A percentile compares a stretch with the other conserved stretches of the same genome.
Evolutionary conservation across 2,113 vertebrate genomes (phyloP).

Genomic region (Sitta europaea): DNA sequence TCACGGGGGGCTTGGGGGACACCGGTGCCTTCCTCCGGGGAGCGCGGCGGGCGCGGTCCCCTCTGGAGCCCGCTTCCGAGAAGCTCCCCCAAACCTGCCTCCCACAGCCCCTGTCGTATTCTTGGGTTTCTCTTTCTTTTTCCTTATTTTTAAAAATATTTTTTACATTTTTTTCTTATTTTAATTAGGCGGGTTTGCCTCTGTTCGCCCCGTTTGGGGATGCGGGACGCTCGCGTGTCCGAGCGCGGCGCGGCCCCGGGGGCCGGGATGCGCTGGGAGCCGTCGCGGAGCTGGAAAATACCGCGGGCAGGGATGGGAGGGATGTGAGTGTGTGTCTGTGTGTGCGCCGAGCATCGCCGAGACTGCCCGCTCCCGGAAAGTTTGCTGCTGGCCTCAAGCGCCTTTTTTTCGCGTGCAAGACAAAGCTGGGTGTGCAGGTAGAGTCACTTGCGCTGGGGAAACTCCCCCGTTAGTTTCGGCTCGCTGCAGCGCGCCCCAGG

Average conservation of each 20-base stretch:
- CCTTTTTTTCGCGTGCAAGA: not conserved
- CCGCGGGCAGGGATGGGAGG: not conserved
- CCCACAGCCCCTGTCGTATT: rapidly evolving
- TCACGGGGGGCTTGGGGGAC: not conserved
- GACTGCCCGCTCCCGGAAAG: not conserved
- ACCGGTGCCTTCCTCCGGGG: not conserved
- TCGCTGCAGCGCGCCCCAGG: not conserved
- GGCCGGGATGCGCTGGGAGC: not conserved
- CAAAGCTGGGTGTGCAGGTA: not conserved
- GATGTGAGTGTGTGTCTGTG: not conserved
- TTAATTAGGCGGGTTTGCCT: not conserved
- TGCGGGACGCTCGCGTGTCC: not conserved
- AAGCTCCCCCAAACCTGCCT: not conserved
- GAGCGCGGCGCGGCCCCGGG: not conserved
- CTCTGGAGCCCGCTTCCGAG: not conserved
- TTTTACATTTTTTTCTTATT: not conserved
- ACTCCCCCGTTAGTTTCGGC: not conserved
- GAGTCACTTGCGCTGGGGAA: not conserved
- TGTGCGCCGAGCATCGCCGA: not conserved
- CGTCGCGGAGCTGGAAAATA: not conserved
- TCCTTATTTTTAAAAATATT: rapidly evolving
- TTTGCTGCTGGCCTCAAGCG: not conserved
- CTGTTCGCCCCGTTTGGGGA: not conserved
- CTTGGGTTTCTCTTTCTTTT: not conserved
- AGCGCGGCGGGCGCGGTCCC: not conserved